These are phyloP conservation scores for Scaptodrosophila lebanonensis DNA, from an alignment of 1,140 invertebrate genomes.

Conservation along the genomic window DNA sequence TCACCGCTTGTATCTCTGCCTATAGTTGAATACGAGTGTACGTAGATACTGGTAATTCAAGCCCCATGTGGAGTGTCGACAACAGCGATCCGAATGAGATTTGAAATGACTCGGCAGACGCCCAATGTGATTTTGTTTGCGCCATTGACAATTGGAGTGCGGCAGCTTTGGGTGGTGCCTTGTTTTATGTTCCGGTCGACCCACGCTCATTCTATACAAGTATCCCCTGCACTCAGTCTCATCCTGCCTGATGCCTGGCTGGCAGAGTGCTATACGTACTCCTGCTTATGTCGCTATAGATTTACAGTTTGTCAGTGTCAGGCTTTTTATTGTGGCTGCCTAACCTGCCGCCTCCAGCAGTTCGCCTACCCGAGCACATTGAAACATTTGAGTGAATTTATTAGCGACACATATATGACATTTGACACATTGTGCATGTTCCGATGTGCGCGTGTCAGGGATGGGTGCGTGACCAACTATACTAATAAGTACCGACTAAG, in stretches of 20 bases:
- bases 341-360: no score
- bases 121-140: slow-evolving; percentile 36
- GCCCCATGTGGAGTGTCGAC: slow-evolving; percentile 29
- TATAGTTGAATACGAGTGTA: background rate
- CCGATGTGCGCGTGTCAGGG: slow-evolving; percentile 27
- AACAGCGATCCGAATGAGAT: background rate
- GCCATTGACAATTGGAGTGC: slow-evolving; percentile 20
- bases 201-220: background rate
- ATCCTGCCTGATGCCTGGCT: background rate
- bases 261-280: no score
- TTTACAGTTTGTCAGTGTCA: slow-evolving; percentile 16
- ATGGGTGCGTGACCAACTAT: background rate
- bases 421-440: slow-evolving; percentile 71
- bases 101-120: background rate
- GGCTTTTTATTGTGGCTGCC: slow-evolving; percentile 61
- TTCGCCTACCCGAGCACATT: slow-evolving; percentile 65
- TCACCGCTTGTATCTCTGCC: no score
- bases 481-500: no score
- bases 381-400: slow-evolving; percentile 74
- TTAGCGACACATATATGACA: slow-evolving; percentile 73
- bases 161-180: background rate
- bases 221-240: background rate
- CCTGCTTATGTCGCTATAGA: slow-evolving; percentile 6
- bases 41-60: slow-evolving; percentile 44
- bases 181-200: background rate